A percentile compares a stretch with the other conserved stretches of the same genome.
Evolutionary conservation across 2,888 invertebrate species (phyloP).

Genomic region (Drosophila hamatofila): DNA sequence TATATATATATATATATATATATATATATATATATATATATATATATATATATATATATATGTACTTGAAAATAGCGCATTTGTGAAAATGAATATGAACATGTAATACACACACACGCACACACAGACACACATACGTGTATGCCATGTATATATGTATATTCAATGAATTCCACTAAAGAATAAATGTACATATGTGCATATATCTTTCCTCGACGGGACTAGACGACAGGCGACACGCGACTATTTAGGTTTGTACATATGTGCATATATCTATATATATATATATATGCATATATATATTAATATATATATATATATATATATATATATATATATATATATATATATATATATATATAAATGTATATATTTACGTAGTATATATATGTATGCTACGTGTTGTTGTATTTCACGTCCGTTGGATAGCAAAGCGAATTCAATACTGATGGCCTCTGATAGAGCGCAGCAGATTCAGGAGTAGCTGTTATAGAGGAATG

Average conservation of each 20-base stretch:
- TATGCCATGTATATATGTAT: conserved; percentile 2
- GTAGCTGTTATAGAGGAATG: conserved; percentile 22
- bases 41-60: not conserved
- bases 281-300: not conserved
- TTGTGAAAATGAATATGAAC: conserved; percentile 7
- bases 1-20: not conserved
- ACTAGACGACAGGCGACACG: conserved; percentile 52
- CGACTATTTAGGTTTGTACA: conserved; percentile 29
- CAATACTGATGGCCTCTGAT: conserved; percentile 60
- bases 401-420: conserved; percentile 55
- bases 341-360: not conserved
- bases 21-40: not conserved
- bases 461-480: conserved; percentile 46
- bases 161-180: conserved; percentile 19
- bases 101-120: not conserved
- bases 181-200: conserved; percentile 23
- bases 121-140: not conserved
- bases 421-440: conserved; percentile 69
- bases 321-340: conserved; percentile 10
- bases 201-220: conserved; percentile 30
- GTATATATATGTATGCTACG: conserved; percentile 5
- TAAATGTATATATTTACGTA: not conserved
- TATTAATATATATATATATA: conserved; percentile 2
- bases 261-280: not conserved
- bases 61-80: conserved; percentile 12